Conservation (phyloP, 2,113 vertebrate species). For the Campylomormyrus tamandua region DNA sequence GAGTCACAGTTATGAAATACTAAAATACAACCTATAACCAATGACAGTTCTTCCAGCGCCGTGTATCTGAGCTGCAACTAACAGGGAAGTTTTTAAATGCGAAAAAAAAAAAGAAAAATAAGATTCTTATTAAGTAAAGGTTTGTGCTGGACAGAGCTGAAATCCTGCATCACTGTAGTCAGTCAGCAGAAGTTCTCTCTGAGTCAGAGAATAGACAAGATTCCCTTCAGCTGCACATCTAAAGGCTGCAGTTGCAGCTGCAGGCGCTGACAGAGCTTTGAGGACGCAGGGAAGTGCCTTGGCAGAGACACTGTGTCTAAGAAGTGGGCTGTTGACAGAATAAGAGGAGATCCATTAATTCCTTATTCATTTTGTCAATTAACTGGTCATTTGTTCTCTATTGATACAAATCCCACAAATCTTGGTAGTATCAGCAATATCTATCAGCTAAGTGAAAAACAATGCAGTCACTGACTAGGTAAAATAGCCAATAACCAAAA, state of each 20-base stretch:
- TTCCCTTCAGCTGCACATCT: neutral
- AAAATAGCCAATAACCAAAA: neutral
- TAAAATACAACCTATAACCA: neutral
- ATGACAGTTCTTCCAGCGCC: neutral
- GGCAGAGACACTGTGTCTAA: neutral
- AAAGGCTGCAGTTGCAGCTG: constrained; percentile 34
- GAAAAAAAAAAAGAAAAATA: neutral
- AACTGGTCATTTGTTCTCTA: neutral
- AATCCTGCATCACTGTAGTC: neutral
- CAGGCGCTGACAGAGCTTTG: neutral
- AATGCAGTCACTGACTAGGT: neutral
- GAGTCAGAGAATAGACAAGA: neutral
- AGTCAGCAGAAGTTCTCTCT: neutral
- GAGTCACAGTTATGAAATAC: neutral
- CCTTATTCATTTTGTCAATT: neutral
- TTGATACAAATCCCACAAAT: neutral
- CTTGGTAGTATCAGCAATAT: neutral
- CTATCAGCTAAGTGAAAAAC: neutral
- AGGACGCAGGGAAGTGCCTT: neutral
- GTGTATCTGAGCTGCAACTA: neutral
- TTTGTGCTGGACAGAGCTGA: neutral
- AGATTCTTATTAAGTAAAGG: neutral
- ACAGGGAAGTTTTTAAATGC: neutral
- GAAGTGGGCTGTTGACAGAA: neutral
- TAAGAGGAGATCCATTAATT: neutral